A percentile compares a stretch with the other conserved stretches of the same genome.
Evolutionary conservation across 2,888 invertebrate genomes (phyloP).

Genomic region (Ganaspis brasiliensis): DNA sequence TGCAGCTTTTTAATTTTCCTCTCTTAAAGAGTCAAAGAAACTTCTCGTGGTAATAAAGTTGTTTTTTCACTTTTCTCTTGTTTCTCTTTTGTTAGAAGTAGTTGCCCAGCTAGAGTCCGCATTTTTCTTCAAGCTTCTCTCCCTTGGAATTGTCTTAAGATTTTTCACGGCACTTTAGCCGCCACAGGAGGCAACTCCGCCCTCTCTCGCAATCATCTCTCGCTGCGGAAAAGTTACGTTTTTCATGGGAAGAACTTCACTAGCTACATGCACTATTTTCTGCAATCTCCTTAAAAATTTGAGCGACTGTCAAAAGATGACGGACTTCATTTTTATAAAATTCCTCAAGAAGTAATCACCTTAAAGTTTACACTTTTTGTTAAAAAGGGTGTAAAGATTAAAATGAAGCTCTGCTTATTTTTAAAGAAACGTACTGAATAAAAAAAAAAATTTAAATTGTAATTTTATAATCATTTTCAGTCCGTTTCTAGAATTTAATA

Average conservation of each 20-base stretch:
- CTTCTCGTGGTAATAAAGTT: constrained; percentile 1
- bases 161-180: constrained; percentile 34
- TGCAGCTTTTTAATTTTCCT: background rate
- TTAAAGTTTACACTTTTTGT: too few relatives aligned
- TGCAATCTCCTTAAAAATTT: background rate
- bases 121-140: constrained; percentile 1
- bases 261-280: background rate
- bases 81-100: constrained; percentile 9
- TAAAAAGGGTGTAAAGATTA: too few relatives aligned
- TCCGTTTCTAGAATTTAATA: too few relatives aligned
- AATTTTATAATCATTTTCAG: too few relatives aligned
- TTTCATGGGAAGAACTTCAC: background rate
- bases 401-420: too few relatives aligned
- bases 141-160: constrained; percentile 29
- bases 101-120: background rate
- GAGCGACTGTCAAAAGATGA: background rate
- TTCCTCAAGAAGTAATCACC: too few relatives aligned
- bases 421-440: too few relatives aligned
- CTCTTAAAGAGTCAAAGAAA: background rate
- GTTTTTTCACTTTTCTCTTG: background rate
- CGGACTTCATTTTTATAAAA: too few relatives aligned
- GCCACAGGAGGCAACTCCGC: constrained; percentile 20
- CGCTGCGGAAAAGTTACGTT: background rate
- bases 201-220: constrained; percentile 17
- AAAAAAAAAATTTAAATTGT: too few relatives aligned